Evolutionary conservation across 2,797 vertebrate species (phyloP).

Genomic region (Chromobotia macracanthus): DNA sequence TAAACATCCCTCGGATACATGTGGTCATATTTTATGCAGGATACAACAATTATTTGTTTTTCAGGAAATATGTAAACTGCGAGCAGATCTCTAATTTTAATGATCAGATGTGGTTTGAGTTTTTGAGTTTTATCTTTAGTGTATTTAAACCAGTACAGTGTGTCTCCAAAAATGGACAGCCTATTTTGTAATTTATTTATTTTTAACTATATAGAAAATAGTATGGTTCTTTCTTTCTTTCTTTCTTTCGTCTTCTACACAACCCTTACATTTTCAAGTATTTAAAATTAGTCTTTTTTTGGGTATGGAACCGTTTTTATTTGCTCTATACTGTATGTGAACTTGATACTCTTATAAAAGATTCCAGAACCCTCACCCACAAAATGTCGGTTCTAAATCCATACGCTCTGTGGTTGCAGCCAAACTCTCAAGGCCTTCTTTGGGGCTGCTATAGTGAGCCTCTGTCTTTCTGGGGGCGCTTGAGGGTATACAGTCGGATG

Average conservation of each 20-base stretch:
- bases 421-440: not conserved
- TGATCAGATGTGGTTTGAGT: conserved; percentile 19
- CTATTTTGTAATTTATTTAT: not conserved
- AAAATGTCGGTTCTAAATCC: conserved; percentile 45
- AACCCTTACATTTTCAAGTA: not conserved
- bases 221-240: too few relatives aligned
- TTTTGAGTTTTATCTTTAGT: too few relatives aligned
- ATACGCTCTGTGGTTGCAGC: conserved; percentile 14
- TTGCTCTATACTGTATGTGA: conserved; percentile 27
- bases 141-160: too few relatives aligned
- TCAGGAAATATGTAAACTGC: conserved; percentile 7
- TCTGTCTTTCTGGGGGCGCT: not conserved
- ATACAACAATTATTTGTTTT: conserved; percentile 43
- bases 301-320: conserved; percentile 28
- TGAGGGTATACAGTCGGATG: conserved; percentile 4
- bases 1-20: conserved; percentile 41
- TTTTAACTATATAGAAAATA: too few relatives aligned
- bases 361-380: conserved; percentile 40
- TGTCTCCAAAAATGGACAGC: not conserved
- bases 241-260: not conserved
- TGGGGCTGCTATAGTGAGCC: not conserved
- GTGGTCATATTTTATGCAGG: conserved; percentile 38
- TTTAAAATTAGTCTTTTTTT: not conserved
- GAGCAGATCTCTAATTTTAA: conserved; percentile 36
- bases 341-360: conserved; percentile 23